Percentiles rank a stretch among this genome's conserved stretches.
These are phyloP conservation scores for Pseudonaja textilis DNA, from an alignment of 2,113 vertebrate genomes.

Conservation along the genomic window DNA sequence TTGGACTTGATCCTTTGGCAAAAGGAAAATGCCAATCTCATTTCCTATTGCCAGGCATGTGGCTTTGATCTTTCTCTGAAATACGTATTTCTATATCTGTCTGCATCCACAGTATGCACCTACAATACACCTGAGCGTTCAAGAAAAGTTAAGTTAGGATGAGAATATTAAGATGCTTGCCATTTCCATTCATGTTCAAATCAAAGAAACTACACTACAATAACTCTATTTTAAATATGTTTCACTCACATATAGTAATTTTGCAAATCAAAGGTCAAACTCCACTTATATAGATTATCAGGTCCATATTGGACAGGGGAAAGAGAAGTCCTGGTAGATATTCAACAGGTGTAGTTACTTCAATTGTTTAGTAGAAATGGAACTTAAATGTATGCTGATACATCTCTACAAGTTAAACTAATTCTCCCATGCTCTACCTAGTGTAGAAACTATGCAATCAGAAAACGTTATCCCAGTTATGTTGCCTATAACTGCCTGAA, in stretches of 20 bases:
- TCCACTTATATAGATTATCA: background rate
- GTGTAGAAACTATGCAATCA: background rate
- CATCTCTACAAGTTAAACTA: background rate
- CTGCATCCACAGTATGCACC: background rate
- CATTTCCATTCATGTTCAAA: background rate
- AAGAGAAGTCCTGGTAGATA: background rate
- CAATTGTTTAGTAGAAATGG: background rate
- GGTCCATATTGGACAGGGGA: background rate
- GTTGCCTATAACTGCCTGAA: conserved; percentile 37
- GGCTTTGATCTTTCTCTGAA: background rate
- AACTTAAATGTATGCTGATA: background rate
- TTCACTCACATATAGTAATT: background rate
- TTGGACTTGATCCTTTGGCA: background rate
- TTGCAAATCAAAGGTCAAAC: background rate
- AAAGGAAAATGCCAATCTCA: background rate
- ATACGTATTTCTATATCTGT: background rate
- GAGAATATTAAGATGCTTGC: background rate
- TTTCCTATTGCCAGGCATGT: background rate
- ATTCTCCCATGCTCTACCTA: background rate
- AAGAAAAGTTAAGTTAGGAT: background rate
- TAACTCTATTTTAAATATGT: background rate
- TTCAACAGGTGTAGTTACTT: background rate
- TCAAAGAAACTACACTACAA: background rate
- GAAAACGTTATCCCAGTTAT: conserved; percentile 40
- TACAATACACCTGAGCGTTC: background rate